Percentiles rank a stretch among this genome's conserved stretches.
Evolutionary conservation across 1,140 invertebrate species (phyloP).

Genomic region (Drosophila dunni): DNA sequence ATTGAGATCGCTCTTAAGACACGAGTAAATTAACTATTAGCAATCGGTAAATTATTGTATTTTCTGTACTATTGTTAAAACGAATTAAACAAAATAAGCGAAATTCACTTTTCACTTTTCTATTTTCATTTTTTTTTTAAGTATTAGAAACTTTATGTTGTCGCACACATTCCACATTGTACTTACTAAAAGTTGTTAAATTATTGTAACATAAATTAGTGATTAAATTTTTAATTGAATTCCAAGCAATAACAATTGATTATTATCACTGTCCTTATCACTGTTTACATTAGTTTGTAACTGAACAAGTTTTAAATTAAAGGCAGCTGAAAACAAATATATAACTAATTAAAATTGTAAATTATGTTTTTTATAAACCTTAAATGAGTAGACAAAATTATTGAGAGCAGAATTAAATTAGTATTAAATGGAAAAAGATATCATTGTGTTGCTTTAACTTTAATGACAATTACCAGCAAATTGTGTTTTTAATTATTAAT

Average conservation of each 20-base stretch:
- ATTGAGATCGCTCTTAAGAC: constrained; percentile 35
- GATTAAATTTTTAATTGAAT: constrained; percentile 12
- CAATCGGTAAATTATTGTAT: constrained; percentile 61
- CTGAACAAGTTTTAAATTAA: neutral
- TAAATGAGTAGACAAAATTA: constrained; percentile 47
- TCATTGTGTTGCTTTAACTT: constrained; percentile 67
- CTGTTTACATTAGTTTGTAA: constrained; percentile 32
- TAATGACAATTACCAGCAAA: constrained; percentile 29
- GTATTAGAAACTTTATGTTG: constrained; percentile 65
- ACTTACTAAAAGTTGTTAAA: constrained; percentile 65
- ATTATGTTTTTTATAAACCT: constrained; percentile 62
- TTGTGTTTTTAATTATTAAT: constrained; percentile 58
- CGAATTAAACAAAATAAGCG: constrained; percentile 34
- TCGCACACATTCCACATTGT: constrained; percentile 71
- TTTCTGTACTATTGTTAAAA: constrained; percentile 62
- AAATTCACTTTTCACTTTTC: constrained; percentile 72
- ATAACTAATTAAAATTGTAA: constrained; percentile 56
- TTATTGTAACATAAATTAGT: constrained; percentile 48
- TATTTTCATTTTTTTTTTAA: constrained; percentile 68
- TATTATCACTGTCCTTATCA: constrained; percentile 33
- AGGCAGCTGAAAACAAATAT: constrained; percentile 25
- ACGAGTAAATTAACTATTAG: constrained; percentile 61
- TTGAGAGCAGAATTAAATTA: constrained; percentile 47
- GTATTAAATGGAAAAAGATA: constrained; percentile 54
- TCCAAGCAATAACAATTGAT: constrained; percentile 41